phyloP scores from a whole-genome alignment of 1,140 invertebrate species.

The Drepana arcuata region DNA sequence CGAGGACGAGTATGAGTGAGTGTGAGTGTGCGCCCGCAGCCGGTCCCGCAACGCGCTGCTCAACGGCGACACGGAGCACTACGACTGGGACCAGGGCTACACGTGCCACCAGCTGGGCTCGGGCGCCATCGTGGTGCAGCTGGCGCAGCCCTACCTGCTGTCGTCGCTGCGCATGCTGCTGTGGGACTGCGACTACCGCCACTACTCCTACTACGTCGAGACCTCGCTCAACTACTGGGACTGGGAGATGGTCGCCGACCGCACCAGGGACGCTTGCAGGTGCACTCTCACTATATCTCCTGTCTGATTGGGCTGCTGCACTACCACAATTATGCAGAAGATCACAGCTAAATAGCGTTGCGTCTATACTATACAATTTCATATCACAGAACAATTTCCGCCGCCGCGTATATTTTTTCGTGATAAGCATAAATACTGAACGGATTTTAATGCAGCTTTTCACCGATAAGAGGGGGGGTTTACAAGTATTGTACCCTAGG shows the following conservation, averaged over 20 bases:
- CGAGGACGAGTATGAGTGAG: too few species aligned
- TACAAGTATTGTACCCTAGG: too few species aligned
- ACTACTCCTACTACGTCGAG: slow-evolving; percentile 97
- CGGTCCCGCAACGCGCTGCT: slow-evolving; percentile 94
- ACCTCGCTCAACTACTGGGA: slow-evolving; percentile 93
- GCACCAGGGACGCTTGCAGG: slow-evolving; percentile 81
- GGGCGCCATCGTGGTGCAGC: slow-evolving; percentile 94
- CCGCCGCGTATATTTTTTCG: too few species aligned
- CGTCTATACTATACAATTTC: too few species aligned
- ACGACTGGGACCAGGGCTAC: slow-evolving; percentile 99
- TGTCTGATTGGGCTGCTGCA: too few species aligned
- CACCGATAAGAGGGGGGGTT: too few species aligned
- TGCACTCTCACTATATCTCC: slow-evolving; percentile 12
- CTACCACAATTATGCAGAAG: too few species aligned
- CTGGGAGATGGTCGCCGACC: slow-evolving; percentile 90
- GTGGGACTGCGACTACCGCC: slow-evolving; percentile 98
- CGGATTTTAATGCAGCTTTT: too few species aligned
- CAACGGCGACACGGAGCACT: slow-evolving; percentile 94
- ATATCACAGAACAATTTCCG: too few species aligned
- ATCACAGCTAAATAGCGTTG: too few species aligned
- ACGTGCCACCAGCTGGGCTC: slow-evolving; percentile 98
- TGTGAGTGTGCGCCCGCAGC: too few species aligned
- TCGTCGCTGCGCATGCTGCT: slow-evolving; percentile 92
- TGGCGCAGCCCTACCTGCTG: slow-evolving; percentile 96
- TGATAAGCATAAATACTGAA: too few species aligned